Percentiles rank a stretch among this genome's conserved stretches.
These are phyloP conservation scores for Lasioglossum figueresi DNA, from an alignment of 2,888 invertebrate genomes.

Conservation along the genomic window DNA sequence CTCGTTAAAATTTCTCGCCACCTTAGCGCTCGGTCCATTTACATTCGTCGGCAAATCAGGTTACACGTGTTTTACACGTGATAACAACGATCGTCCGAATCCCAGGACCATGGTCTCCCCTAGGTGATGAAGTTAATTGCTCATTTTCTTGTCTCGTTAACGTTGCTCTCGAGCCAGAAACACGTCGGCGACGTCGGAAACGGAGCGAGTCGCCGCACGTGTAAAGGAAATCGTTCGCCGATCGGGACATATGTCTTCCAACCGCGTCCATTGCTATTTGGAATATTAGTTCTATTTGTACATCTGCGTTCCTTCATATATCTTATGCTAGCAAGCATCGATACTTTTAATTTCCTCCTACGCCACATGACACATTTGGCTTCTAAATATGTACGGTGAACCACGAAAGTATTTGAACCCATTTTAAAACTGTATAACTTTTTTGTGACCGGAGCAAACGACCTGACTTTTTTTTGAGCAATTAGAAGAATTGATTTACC, in stretches of 20 bases:
- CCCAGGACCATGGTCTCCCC: slow-evolving; percentile 62
- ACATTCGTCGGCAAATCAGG: slow-evolving; percentile 46
- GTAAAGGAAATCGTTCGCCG: slow-evolving; percentile 65
- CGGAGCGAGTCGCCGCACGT: slow-evolving; percentile 54
- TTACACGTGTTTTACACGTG: slow-evolving; percentile 70
- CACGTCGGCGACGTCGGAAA: slow-evolving; percentile 45
- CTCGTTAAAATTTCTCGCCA: slow-evolving; percentile 48
- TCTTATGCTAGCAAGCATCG: background rate
- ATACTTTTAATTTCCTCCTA: background rate
- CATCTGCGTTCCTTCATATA: slow-evolving; percentile 16
- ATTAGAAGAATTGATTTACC: too few relatives aligned
- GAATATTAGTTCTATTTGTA: slow-evolving; percentile 27
- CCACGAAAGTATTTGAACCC: too few relatives aligned
- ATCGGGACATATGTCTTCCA: slow-evolving; percentile 60
- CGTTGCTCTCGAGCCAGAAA: slow-evolving; percentile 59
- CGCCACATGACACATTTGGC: background rate
- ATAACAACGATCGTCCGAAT: slow-evolving; percentile 63
- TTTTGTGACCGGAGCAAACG: too few relatives aligned
- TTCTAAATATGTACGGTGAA: background rate
- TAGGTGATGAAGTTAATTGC: slow-evolving; percentile 79
- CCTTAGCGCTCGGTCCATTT: slow-evolving; percentile 32
- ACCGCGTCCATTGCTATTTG: slow-evolving; percentile 29
- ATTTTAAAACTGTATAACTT: too few relatives aligned
- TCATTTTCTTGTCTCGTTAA: slow-evolving; percentile 79
- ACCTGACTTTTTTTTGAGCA: too few relatives aligned